Conservation (phyloP, 2,113 vertebrate genomes). For the Sminthopsis crassicaudata region DNA sequence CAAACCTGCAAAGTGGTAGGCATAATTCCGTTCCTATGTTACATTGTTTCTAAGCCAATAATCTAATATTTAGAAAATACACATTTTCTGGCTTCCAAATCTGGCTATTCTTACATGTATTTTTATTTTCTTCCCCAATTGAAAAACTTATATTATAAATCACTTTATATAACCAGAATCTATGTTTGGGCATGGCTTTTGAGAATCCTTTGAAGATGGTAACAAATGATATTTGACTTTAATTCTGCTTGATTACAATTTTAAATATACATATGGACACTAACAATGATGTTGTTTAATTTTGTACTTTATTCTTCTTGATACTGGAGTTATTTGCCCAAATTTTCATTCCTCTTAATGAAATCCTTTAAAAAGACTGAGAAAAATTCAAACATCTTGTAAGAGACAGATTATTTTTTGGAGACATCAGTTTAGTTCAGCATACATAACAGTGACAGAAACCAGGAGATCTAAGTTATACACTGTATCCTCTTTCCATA, state of each 20-base stretch:
- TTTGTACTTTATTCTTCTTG: slow-evolving; percentile 35
- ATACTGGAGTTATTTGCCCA: slow-evolving; percentile 45
- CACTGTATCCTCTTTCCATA: slow-evolving; percentile 75
- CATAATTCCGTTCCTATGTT: neutral
- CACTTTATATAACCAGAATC: neutral
- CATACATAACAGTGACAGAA: slow-evolving; percentile 69
- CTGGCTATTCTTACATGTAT: neutral
- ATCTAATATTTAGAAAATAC: neutral
- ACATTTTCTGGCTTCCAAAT: neutral
- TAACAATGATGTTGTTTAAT: slow-evolving; percentile 2
- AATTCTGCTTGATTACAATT: slow-evolving; percentile 35
- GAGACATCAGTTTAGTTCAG: slow-evolving; percentile 73
- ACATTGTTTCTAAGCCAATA: neutral
- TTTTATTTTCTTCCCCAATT: neutral
- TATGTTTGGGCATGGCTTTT: neutral
- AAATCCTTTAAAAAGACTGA: slow-evolving; percentile 16
- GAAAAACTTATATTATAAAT: neutral
- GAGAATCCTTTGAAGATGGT: neutral
- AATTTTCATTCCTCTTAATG: slow-evolving; percentile 46
- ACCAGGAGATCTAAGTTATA: slow-evolving; percentile 69
- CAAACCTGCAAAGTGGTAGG: neutral
- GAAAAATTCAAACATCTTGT: slow-evolving; percentile 53
- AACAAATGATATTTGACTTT: neutral
- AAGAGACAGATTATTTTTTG: slow-evolving; percentile 62
- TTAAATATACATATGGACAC: slow-evolving; percentile 50